Evolutionary conservation across 2,888 invertebrate species (phyloP), one percentile per base, ranked within the genome.

Genomic region (Aphodius sticticus): DNA sequence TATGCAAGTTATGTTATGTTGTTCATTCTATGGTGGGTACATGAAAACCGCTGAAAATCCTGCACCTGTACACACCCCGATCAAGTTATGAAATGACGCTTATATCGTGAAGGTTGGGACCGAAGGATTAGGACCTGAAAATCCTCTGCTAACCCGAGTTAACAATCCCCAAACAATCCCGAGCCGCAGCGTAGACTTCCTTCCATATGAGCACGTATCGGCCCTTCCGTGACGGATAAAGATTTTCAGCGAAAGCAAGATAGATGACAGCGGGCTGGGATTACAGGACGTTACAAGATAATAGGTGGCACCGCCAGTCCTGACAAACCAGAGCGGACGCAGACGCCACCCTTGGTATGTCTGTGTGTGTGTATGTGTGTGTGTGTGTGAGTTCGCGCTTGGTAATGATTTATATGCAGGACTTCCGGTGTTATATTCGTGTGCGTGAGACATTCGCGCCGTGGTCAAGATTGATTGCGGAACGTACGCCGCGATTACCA

Each of bases 211-310:
- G 53, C 53, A 53, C 53, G 53, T 53, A 53, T 53, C 53, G 12
- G 53, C 53, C 12, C 53, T 53, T 12, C 9, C 53, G 53, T 53
- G 53, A 53, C 53, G 53, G 53, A 53, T 53, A 53, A 53, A 53
- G 53, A 53, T 53, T 53, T 53, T 53, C 53, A 53, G 53, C 53
- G 53, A 53, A 53, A 53, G 53, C 53, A 53, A 53, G 53, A 53
- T 53, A 53, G 12, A 53, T 53, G 53, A 53, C 53, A 53, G 53
- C 53, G 53, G 53, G 53, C 53, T 53, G 53, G 53, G 53, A 53
- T 53, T 53, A 53, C 53, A 53, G 53, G 53, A 53, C 53, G 53
- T 53, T 53, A 53, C 53, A 53, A 53, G 53, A 53, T 53, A 53
- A 53, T 53, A 53, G 53, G 53, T 53, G 53, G 53, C 53, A 53